A percentile compares a stretch with the other conserved stretches of the same genome.
Conservation (phyloP, 2,113 vertebrate species). For the Phrynosoma platyrhinos region DNA sequence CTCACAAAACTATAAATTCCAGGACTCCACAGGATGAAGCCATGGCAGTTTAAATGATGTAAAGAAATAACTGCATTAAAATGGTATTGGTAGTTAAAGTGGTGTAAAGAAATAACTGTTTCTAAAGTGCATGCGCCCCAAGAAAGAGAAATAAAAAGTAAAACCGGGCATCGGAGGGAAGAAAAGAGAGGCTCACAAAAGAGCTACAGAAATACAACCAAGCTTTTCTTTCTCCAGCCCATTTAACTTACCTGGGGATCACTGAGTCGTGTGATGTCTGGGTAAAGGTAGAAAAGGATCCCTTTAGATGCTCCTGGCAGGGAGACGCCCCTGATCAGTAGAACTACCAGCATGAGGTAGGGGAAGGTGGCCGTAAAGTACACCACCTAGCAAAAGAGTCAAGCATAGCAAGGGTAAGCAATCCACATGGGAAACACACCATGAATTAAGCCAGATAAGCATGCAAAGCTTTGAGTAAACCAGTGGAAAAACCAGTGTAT, state of each 20-base stretch:
- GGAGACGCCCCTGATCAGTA: constrained; percentile 90
- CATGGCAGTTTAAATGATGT: no score
- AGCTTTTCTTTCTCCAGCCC: fast-evolving
- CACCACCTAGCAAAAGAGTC: constrained; percentile 82
- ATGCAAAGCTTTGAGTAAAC: background rate
- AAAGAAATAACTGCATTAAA: no score
- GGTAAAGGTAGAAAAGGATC: constrained; percentile 93
- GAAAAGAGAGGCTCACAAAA: background rate
- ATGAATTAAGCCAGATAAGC: background rate
- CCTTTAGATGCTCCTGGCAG: constrained; percentile 88
- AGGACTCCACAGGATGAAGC: no score
- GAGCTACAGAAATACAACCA: background rate
- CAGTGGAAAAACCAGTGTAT: background rate
- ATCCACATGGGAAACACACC: fast-evolving
- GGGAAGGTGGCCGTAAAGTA: constrained; percentile 95
- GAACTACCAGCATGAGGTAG: constrained; percentile 91
- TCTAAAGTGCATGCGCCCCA: no score
- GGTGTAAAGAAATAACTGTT: no score
- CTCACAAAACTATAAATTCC: no score
- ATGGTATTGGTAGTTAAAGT: no score
- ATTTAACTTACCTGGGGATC: constrained; percentile 88
- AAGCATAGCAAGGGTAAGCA: background rate
- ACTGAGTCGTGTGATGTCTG: constrained; percentile 86
- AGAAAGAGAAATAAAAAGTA: background rate
- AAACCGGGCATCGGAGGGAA: background rate